These are phyloP conservation scores for Oncorhynchus nerka DNA, from an alignment of 2,113 vertebrate species.

Conservation along the genomic window DNA sequence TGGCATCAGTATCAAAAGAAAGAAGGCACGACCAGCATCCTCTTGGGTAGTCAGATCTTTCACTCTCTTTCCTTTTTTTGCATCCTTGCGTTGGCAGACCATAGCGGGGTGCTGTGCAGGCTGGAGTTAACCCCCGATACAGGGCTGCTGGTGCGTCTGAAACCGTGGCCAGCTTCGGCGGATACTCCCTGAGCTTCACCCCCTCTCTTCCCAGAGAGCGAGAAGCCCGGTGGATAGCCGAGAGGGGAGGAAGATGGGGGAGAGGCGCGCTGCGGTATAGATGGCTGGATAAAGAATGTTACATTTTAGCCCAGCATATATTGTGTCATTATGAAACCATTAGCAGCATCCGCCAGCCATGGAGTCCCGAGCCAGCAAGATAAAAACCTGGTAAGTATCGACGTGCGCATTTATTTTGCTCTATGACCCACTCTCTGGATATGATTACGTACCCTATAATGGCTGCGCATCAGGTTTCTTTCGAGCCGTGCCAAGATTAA, in stretches of 20 bases:
- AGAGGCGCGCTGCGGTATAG: constrained; percentile 45
- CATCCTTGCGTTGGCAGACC: constrained; percentile 68
- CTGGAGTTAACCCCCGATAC: constrained; percentile 57
- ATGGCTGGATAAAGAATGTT: constrained; percentile 80
- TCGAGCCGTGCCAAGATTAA: constrained; percentile 42
- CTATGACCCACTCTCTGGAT: constrained; percentile 52
- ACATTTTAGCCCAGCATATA: constrained; percentile 80
- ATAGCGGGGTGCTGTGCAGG: constrained; percentile 23
- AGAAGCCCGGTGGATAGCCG: not conserved
- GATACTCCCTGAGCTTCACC: not conserved
- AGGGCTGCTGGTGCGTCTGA: constrained; percentile 28
- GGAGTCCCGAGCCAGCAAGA: constrained; percentile 96
- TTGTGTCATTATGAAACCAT: constrained; percentile 98
- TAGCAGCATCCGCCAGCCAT: constrained; percentile 93
- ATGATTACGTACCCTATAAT: constrained; percentile 54
- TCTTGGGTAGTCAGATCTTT: constrained; percentile 21
- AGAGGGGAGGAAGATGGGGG: constrained; percentile 19
- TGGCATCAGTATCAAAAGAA: not conserved
- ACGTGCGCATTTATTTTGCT: constrained; percentile 39
- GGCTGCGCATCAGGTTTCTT: constrained; percentile 55
- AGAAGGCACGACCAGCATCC: constrained; percentile 21
- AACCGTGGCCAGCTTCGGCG: constrained; percentile 43
- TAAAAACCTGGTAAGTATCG: constrained; percentile 90
- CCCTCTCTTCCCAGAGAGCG: constrained; percentile 58
- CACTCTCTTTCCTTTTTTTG: constrained; percentile 34